A percentile compares a stretch with the other conserved stretches of the same genome.
phyloP scores from a whole-genome alignment of 2,888 invertebrate species.

The Torymus auratus region DNA sequence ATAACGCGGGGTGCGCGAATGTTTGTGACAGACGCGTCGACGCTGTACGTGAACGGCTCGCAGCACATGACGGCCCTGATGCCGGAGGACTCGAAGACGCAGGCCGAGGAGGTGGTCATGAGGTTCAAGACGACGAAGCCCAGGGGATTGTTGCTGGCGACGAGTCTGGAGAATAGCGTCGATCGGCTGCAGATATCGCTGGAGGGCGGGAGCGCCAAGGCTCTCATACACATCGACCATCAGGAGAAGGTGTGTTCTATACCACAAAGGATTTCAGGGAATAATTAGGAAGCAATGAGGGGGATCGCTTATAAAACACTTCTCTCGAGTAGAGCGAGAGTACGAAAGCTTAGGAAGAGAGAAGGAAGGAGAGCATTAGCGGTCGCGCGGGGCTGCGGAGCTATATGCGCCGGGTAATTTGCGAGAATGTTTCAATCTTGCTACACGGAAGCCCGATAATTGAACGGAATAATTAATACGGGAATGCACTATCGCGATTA shows the following conservation, averaged over 20 bases:
- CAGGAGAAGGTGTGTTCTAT: constrained; percentile 83
- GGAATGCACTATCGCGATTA: constrained; percentile 63
- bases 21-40: constrained; percentile 84
- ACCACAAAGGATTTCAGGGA: too few species aligned
- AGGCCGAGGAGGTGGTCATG: constrained; percentile 92
- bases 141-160: constrained; percentile 87
- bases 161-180: constrained; percentile 86
- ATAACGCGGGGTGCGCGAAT: background rate
- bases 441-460: constrained; percentile 63
- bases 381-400: background rate
- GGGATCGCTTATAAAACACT: too few species aligned
- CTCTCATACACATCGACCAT: constrained; percentile 90
- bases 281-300: too few species aligned
- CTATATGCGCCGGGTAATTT: constrained; percentile 59
- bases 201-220: constrained; percentile 88
- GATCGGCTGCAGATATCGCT: constrained; percentile 92
- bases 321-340: too few species aligned
- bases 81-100: constrained; percentile 86
- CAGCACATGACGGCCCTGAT: constrained; percentile 89
- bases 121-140: constrained; percentile 91
- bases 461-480: constrained; percentile 67
- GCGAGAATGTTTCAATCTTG: constrained; percentile 67
- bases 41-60: constrained; percentile 91
- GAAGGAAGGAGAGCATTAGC: constrained; percentile 8
- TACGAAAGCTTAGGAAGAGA: background rate